Conservation (phyloP, 1,140 invertebrate genomes). For the Phenacoccus solenopsis region DNA sequence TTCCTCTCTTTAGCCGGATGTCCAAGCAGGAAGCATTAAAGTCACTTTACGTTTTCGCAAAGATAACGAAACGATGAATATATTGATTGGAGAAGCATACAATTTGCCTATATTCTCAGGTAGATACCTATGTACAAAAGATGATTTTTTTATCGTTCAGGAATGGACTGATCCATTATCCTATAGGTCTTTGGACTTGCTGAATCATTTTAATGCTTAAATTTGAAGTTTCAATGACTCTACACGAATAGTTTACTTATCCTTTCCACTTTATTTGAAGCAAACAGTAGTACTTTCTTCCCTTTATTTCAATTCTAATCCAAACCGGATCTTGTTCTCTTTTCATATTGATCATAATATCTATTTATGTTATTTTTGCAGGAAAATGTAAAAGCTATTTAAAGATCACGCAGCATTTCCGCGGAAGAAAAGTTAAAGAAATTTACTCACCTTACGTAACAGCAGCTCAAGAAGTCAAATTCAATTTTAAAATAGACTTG, state of each 20-base stretch:
- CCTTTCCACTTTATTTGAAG: no score
- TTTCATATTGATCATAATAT: neutral
- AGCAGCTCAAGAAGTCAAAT: conserved; percentile 17
- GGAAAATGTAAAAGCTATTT: conserved; percentile 24
- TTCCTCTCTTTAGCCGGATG: conserved; percentile 21
- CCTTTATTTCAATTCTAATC: no score
- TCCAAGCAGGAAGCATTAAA: conserved; percentile 22
- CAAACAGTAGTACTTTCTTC: neutral
- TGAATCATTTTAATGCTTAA: neutral
- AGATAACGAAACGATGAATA: conserved; percentile 16
- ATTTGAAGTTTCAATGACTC: neutral
- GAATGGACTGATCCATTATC: neutral
- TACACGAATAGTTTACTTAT: no score
- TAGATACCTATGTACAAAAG: no score
- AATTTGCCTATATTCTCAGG: conserved; percentile 3
- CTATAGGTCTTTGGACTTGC: neutral
- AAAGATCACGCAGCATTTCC: conserved; percentile 22
- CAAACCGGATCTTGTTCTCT: no score
- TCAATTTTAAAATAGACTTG: conserved; percentile 18
- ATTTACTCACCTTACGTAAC: conserved; percentile 21
- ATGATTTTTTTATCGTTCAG: neutral
- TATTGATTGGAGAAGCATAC: conserved; percentile 5
- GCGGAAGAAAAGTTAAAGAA: conserved; percentile 23
- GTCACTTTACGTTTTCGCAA: conserved; percentile 19
- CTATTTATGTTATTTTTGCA: conserved; percentile 19